Base-by-base conservation (phyloP, 2,113 vertebrate species). In the Eonycteris spelaea region DNA sequence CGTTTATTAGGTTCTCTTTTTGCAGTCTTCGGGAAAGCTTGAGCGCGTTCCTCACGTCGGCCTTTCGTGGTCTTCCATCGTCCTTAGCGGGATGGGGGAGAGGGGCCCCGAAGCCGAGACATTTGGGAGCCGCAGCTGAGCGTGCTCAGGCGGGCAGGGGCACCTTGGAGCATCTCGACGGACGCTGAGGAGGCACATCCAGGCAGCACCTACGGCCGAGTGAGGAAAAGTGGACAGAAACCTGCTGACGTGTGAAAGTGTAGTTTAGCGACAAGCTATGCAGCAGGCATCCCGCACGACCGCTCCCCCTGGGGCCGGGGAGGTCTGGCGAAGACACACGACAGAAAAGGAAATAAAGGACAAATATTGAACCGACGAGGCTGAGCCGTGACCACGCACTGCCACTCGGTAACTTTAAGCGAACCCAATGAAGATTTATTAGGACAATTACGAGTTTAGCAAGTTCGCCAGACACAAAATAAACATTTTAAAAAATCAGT, bases 221-320 rank as follows among this genome's bases (percentile, higher is more conserved):
- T 1, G 14, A 22, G 8, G n/a, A 30, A 24, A 48, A 15, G 14
- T 0, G 7, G 43, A 21, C 68, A 48, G 91, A 26, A 0, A 5
- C 24, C 8, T 0, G 21, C 70, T 35, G 0, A 35, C 80, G 21
- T 1, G 0, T 5, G 10, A 4, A 2, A 59, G n/a, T 43, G 16
- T 9, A 6, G 24, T 33, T 33, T 6, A 1, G 12, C 0, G 0
- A 0, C 15, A 0, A 5, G 11, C 4, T 0, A 0, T n/a, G n/a
- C n/a, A n/a, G n/a, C n/a, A n/a, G n/a, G n/a, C 4, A 0, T 19
- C 35, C 26, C 2, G 2, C 0, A 0, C 10, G 1, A 1, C n/a
- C 0, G 1, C 3, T 0, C 51, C 4, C 5, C 5, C 40, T 1
- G 9, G 0, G 19, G 30, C 51, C 14, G 19, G 70, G 79, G 77